phyloP scores from a whole-genome alignment of 2,113 vertebrate genomes.

The Chauna torquata region DNA sequence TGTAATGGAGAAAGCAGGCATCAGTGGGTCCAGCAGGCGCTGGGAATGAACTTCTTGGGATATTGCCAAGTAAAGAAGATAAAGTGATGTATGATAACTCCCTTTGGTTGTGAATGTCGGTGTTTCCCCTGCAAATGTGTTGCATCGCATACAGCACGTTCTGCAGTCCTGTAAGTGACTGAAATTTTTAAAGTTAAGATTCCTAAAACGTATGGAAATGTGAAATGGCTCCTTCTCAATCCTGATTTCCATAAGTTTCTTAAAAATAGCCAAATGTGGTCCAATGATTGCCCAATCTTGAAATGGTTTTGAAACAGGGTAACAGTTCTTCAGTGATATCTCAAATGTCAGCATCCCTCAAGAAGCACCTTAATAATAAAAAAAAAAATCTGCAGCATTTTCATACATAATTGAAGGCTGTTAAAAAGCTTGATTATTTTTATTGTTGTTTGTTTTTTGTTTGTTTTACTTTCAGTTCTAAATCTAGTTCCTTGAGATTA shows the following conservation, averaged over 20 bases:
- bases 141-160: neutral
- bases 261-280: neutral
- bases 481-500: neutral
- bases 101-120: neutral
- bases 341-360: neutral
- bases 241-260: neutral
- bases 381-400: neutral
- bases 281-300: neutral
- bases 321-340: neutral
- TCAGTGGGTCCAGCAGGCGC: fast-evolving
- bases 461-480: neutral
- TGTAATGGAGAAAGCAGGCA: neutral
- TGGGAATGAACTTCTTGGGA: neutral
- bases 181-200: neutral
- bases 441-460: too few species aligned
- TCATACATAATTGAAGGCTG: neutral
- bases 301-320: neutral
- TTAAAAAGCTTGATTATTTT: neutral
- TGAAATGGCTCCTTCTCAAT: neutral
- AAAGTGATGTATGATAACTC: neutral
- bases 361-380: neutral
- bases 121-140: fast-evolving
- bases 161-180: neutral
- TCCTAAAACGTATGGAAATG: neutral
- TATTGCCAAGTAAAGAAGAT: neutral